phyloP scores from a whole-genome alignment of 2,797 vertebrate genomes.

The Telmatherina bonti region DNA sequence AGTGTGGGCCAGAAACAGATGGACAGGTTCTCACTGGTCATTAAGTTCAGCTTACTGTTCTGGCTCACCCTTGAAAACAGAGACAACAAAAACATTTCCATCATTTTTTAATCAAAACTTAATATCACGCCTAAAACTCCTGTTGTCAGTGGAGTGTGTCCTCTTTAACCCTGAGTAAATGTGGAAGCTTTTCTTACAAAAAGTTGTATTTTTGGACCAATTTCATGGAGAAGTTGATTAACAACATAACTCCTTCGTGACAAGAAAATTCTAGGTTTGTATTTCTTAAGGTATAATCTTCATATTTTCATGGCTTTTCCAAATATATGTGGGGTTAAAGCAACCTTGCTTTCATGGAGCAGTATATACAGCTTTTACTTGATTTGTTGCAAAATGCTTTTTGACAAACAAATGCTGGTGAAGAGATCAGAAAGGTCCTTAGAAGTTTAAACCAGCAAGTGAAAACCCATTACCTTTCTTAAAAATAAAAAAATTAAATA shows the following conservation, averaged over 20 bases:
- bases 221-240: neutral
- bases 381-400: too few relatives aligned
- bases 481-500: neutral
- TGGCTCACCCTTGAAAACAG: slow-evolving; percentile 89
- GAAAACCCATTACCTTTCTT: neutral
- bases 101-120: neutral
- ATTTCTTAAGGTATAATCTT: neutral
- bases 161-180: neutral
- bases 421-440: neutral
- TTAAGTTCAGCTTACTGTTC: slow-evolving; percentile 91
- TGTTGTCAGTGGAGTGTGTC: neutral
- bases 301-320: neutral
- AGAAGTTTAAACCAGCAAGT: neutral
- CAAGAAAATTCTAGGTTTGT: neutral
- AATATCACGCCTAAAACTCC: neutral
- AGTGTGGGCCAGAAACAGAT: slow-evolving; percentile 99
- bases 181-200: neutral
- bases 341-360: neutral
- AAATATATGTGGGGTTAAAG: neutral
- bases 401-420: neutral
- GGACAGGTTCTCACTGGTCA: slow-evolving; percentile 98
- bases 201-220: neutral
- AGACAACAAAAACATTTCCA: slow-evolving; percentile 54
- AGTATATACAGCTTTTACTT: neutral
- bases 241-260: neutral